A percentile compares a stretch with the other conserved stretches of the same genome.
phyloP scores from a whole-genome alignment of 2,797 vertebrate species.

The Arctocebus calabarensis region DNA sequence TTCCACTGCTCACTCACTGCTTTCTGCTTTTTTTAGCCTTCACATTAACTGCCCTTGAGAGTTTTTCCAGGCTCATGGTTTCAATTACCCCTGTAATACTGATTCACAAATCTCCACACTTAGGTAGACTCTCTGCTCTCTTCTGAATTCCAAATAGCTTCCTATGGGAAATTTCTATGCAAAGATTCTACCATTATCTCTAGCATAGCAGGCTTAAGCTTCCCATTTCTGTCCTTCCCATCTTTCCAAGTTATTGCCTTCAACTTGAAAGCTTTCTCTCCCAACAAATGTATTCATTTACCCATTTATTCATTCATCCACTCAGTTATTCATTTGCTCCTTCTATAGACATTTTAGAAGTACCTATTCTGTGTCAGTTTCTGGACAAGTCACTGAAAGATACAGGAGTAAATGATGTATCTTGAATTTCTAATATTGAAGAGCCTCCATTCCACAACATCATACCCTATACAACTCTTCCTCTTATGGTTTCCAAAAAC shows the following conservation, averaged over 20 bases:
- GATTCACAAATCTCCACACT: background rate
- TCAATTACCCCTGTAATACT: background rate
- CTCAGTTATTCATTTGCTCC: conserved; percentile 2
- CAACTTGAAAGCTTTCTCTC: background rate
- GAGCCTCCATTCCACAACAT: background rate
- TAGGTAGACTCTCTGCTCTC: background rate
- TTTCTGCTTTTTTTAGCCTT: conserved; percentile 45
- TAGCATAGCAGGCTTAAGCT: background rate
- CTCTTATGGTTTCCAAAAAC: background rate
- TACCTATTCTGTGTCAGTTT: background rate
- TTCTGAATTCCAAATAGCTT: background rate
- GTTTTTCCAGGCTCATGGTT: background rate
- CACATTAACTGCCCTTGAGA: background rate
- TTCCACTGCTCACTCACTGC: background rate
- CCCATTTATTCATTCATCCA: background rate
- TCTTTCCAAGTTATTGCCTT: background rate
- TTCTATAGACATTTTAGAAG: background rate
- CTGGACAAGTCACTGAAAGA: background rate
- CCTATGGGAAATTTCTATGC: background rate
- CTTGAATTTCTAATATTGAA: background rate
- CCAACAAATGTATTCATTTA: background rate
- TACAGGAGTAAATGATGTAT: background rate
- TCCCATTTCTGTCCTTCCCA: background rate
- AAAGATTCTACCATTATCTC: background rate
- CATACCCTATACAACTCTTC: background rate